Conservation (phyloP, 2,888 invertebrate species). For the Caenorhabditis drosophilae region DNA sequence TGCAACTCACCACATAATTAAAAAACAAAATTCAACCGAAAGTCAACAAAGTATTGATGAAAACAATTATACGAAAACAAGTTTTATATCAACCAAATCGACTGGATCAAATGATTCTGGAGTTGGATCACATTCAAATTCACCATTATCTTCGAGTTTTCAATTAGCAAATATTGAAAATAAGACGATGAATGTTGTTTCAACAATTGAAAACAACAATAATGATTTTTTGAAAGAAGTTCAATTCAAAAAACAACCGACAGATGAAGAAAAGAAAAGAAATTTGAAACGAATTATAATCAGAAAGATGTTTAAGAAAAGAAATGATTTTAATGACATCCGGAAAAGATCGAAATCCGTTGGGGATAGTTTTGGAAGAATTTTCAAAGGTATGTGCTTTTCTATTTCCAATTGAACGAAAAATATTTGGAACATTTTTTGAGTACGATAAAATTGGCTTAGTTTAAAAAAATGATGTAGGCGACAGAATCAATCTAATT, state of each 20-base stretch:
- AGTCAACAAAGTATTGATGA: conserved; percentile 9
- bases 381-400: too few relatives aligned
- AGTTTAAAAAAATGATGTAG: too few relatives aligned
- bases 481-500: too few relatives aligned
- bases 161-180: conserved; percentile 5
- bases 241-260: neutral
- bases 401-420: too few relatives aligned
- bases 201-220: neutral
- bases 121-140: conserved; percentile 23
- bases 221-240: too few relatives aligned
- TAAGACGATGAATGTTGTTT: conserved; percentile 9
- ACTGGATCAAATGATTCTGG: conserved; percentile 24
- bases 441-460: too few relatives aligned
- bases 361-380: conserved; percentile 9
- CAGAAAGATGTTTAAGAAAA: conserved; percentile 29
- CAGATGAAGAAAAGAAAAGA: conserved; percentile 10
- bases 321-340: conserved; percentile 6
- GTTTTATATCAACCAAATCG: conserved; percentile 19
- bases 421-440: too few relatives aligned
- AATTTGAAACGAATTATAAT: conserved; percentile 17
- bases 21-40: conserved; percentile 7
- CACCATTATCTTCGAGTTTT: conserved; percentile 18
- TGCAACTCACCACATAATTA: too few relatives aligned
- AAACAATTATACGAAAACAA: conserved; percentile 10
- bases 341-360: conserved; percentile 18